Base-by-base conservation (phyloP, 1,140 invertebrate species). In the Eumeta japonica region DNA sequence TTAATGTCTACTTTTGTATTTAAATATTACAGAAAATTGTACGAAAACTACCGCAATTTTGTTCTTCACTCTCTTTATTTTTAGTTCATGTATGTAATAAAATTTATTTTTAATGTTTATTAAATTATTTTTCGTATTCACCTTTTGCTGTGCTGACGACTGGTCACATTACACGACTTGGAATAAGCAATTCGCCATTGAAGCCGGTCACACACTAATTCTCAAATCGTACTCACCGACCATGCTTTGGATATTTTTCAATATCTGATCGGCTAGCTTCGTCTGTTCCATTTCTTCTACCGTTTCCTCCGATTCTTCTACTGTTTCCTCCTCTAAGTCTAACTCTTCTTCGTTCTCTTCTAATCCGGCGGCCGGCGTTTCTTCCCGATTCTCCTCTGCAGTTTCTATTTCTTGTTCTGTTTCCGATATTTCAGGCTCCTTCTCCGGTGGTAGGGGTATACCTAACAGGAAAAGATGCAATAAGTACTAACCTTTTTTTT, bases 181-280 rank as follows among this genome's bases (percentile, higher is more conserved):
- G 7, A 7, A 24, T 7, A 7, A 24, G 7, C 20, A 24, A 24
- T 24, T 24, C 7, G 20, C n/a, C 7, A 24, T 7, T 24, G 7
- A 24, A n/a, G n/a, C n/a, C n/a, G n/a, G n/a, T n/a, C n/a, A n/a
- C n/a, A n/a, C n/a, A n/a, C n/a, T 16, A 16, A 16, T 14, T 14
- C 16, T 14, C 5, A 33, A 10, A 17, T 15, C 7, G 16, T 19
- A 62, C 63, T 62, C 16, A 71, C 63, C 63, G 30, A 66, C 55
- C 57, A 71, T 64, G 39, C 36, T 56, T 39, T 67, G 55, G 10
- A 71, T 55, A 27, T 43, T 61, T 12, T 37, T 46, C 35, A 66
- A 31, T n/a, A 71, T 16, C 16, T 66, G 49, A 9, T 62, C 49
- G 10, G 55, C 52, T 9, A 66, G 14, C 13, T 39, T 47, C 12